phyloP scores from a whole-genome alignment of 2,888 invertebrate genomes.

The Sesia bembeciformis region DNA sequence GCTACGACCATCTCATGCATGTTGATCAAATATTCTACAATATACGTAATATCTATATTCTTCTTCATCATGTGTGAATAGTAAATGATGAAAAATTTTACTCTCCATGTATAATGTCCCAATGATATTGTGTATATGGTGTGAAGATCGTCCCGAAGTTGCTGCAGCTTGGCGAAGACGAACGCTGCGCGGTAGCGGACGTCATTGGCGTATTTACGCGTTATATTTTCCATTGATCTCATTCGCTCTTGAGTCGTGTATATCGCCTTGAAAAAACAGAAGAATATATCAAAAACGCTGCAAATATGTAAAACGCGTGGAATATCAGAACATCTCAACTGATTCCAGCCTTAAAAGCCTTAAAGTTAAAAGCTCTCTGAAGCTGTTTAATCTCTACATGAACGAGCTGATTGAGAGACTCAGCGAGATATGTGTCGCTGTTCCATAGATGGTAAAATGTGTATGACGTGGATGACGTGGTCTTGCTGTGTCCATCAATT shows the following conservation, averaged over 20 bases:
- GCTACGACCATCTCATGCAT: not conserved
- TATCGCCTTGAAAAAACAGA: conserved; percentile 12
- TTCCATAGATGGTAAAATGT: too few species aligned
- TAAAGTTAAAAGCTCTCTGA: too few species aligned
- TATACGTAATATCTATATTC: conserved; percentile 29
- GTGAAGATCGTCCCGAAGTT: conserved; percentile 17
- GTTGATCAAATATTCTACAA: conserved; percentile 16
- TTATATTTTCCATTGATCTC: conserved; percentile 8
- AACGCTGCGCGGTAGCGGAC: conserved; percentile 16
- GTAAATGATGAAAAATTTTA: conserved; percentile 4
- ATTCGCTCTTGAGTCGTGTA: conserved; percentile 24
- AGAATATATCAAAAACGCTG: too few species aligned
- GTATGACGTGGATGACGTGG: too few species aligned
- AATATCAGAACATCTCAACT: too few species aligned
- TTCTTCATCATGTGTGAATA: conserved; percentile 20
- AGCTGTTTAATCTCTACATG: too few species aligned
- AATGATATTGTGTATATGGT: conserved; percentile 8
- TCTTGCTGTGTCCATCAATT: too few species aligned
- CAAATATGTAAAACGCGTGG: too few species aligned
- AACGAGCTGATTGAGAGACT: too few species aligned
- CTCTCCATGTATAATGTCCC: not conserved
- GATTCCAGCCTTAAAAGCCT: too few species aligned
- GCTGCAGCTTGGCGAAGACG: conserved; percentile 20
- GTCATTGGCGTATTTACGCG: conserved; percentile 10
- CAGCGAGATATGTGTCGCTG: too few species aligned